These are phyloP conservation scores for Eupithecia dodoneata DNA, from an alignment of 2,888 invertebrate species.

Conservation along the genomic window DNA sequence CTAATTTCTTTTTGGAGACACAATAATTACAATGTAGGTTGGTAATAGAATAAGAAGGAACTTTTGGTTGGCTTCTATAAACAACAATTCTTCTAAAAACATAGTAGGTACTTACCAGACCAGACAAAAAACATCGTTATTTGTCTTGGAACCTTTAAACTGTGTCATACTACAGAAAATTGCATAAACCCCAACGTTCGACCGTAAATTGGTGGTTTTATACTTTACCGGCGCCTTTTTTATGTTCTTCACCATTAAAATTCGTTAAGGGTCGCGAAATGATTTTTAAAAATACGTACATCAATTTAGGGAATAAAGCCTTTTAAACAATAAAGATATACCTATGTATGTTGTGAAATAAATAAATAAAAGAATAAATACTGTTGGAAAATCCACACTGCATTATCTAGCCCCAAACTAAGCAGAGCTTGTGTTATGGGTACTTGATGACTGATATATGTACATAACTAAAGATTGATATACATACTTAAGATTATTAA, in stretches of 20 bases:
- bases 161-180: conserved; percentile 9
- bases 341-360: too few relatives aligned
- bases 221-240: neutral
- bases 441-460: too few relatives aligned
- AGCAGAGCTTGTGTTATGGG: too few relatives aligned
- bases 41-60: neutral
- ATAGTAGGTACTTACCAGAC: neutral
- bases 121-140: neutral
- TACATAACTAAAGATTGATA: too few relatives aligned
- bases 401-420: too few relatives aligned
- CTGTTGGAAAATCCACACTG: too few relatives aligned
- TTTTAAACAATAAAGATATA: too few relatives aligned
- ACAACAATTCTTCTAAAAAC: neutral
- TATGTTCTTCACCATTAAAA: neutral
- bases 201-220: conserved; percentile 28
- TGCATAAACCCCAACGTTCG: conserved; percentile 20
- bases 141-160: neutral
- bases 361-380: too few relatives aligned
- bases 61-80: neutral
- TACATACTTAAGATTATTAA: too few relatives aligned
- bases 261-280: neutral
- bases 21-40: neutral
- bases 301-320: too few relatives aligned
- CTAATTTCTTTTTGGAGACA: neutral
- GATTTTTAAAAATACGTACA: neutral